Conservation (phyloP, 2,113 vertebrate genomes). For the Taxidea taxus region DNA sequence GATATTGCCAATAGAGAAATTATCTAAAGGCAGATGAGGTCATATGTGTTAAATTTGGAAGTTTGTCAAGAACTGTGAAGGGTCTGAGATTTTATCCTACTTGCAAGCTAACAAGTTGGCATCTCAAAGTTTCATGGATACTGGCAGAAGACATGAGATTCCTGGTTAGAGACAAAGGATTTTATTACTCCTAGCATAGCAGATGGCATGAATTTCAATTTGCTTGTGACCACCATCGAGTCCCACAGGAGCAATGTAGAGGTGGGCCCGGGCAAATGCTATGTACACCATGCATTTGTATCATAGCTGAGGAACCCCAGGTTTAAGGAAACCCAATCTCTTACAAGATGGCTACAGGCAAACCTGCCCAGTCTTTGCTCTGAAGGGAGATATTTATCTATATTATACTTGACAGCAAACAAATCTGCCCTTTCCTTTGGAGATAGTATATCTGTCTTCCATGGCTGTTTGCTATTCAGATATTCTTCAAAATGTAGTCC, state of each 20-base stretch:
- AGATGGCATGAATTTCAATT: neutral
- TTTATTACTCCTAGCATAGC: neutral
- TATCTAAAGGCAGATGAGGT: neutral
- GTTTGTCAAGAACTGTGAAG: neutral
- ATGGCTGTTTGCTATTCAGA: neutral
- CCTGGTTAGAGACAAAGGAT: neutral
- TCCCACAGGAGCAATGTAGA: neutral
- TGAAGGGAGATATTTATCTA: neutral
- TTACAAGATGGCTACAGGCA: neutral
- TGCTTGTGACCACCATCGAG: neutral
- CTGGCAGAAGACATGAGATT: neutral
- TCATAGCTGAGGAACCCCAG: neutral
- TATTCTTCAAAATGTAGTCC: neutral
- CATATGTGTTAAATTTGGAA: neutral
- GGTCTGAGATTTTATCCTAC: neutral
- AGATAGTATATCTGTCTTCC: neutral
- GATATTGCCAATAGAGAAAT: neutral
- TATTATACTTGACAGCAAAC: neutral
- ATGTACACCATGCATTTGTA: neutral
- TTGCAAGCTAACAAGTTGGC: neutral
- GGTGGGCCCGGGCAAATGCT: neutral
- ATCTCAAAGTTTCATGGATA: neutral
- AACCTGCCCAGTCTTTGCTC: neutral
- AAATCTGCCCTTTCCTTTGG: neutral
- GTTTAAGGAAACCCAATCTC: neutral